Base-by-base conservation (phyloP, 2,113 vertebrate genomes). In the Sapajus apella region DNA sequence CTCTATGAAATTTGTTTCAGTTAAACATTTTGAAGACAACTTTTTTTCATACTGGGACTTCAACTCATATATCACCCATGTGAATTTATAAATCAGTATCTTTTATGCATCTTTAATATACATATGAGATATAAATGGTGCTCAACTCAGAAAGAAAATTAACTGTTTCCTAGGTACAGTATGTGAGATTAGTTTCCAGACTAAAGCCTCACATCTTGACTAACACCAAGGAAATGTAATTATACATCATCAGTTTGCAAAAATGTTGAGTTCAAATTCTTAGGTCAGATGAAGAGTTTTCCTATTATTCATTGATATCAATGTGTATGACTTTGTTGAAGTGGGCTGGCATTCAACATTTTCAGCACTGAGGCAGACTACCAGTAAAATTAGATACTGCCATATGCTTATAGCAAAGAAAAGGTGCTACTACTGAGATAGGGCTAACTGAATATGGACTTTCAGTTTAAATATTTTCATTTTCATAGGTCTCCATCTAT, bases 61-160 rank as follows among this genome's bases (percentile, higher is more conserved):
- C 94, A 92, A 77, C 40, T 27, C 4, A 64, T 89, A 90, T 6
- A 75, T 68, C 35, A 95, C 58, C 89, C 93, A 84, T 75, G 97
- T 43, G 87, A 84, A 80, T 70, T 20, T 92, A 91, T 92, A 85
- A 91, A 94, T 55, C 4, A 0, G 0, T 40, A 93, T 96, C 88
- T n/a, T 92, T 85, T 32, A 43, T 82, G 23, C 72, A 73, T 85
- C 55, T 96, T 88, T 56, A 87, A 72, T 73, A 93, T 91, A 97
- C 10, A 92, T 94, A 23, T 8, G 94, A 97, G 94, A 35, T 8
- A 86, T 66, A 97, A 96, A 52, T 77, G n/a, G 6, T 84, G 20
- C 25, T 95, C 70, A 89, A 89, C 89, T 40, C 43, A 32, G 37
- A 77, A 90, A 90, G 9, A 77, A 72, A 58, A 64, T 58, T 14